phyloP scores from a whole-genome alignment of 2,113 vertebrate species.

The Eretmodus cyanostictus region DNA sequence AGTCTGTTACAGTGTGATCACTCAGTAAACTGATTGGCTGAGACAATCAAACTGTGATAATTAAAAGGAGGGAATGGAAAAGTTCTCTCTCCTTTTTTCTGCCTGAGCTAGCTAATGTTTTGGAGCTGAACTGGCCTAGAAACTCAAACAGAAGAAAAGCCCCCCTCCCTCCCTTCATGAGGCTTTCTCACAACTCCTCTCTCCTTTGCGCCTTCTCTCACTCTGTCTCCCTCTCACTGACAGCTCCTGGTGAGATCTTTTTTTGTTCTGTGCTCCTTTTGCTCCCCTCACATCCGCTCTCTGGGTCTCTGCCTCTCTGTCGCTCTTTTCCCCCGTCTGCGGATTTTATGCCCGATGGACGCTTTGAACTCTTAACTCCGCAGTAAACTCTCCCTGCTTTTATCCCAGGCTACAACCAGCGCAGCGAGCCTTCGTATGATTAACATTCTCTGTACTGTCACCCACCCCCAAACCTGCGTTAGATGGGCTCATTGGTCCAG shows the following conservation, averaged over 20 bases:
- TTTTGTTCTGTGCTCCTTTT: constrained; percentile 10
- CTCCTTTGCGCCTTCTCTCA: constrained; percentile 40
- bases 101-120: constrained; percentile 12
- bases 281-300: constrained; percentile 54
- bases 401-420: neutral
- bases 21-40: constrained; percentile 26
- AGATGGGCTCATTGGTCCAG: constrained; percentile 7
- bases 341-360: constrained; percentile 41
- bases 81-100: constrained; percentile 21
- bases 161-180: neutral
- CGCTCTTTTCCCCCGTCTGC: neutral
- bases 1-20: neutral
- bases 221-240: constrained; percentile 38
- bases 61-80: constrained; percentile 30
- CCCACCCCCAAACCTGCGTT: neutral
- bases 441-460: constrained; percentile 12
- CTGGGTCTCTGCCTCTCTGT: constrained; percentile 23
- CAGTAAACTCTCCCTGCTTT: constrained; percentile 29
- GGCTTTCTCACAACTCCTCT: constrained; percentile 47
- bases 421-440: neutral
- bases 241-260: constrained; percentile 52
- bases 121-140: constrained; percentile 41
- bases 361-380: constrained; percentile 46
- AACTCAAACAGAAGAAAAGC: constrained; percentile 42
- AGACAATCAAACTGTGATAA: constrained; percentile 53